A percentile compares a stretch with the other conserved stretches of the same genome.
Conservation (phyloP, 2,888 invertebrate species). For the Aspidapion aeneum region DNA sequence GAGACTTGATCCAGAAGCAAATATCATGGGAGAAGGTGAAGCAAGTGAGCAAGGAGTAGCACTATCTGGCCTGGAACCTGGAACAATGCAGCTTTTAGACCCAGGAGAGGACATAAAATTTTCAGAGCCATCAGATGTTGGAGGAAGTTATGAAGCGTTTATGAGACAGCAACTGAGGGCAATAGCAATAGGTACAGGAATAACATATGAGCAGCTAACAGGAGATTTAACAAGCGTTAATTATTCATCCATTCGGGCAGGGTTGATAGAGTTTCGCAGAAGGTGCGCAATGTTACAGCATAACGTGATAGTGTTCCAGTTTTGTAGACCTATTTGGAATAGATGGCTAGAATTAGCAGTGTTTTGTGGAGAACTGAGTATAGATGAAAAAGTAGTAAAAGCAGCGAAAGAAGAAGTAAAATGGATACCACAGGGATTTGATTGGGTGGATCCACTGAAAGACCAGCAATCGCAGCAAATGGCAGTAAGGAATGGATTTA, state of each 20-base stretch:
- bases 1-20: constrained; percentile 16
- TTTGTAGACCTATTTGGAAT: constrained; percentile 7
- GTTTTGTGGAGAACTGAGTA: constrained; percentile 8
- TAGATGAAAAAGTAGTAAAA: constrained; percentile 12
- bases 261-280: too few relatives aligned
- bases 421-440: constrained; percentile 15
- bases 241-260: too few relatives aligned
- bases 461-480: constrained; percentile 14
- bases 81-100: constrained; percentile 17
- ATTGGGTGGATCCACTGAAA: constrained; percentile 14
- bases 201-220: constrained; percentile 9
- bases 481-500: constrained; percentile 13
- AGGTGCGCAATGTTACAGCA: constrained; percentile 9
- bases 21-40: constrained; percentile 15
- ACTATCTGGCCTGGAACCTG: constrained; percentile 12
- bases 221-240: too few relatives aligned
- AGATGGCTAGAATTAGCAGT: constrained; percentile 12
- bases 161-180: constrained; percentile 9
- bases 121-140: constrained; percentile 9
- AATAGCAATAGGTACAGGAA: constrained; percentile 9
- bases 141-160: constrained; percentile 9
- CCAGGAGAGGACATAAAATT: constrained; percentile 12
- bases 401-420: constrained; percentile 14
- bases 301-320: constrained; percentile 8
- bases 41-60: constrained; percentile 14